These are phyloP conservation scores for Scelioninae gen. 1 DNA, from an alignment of 2,888 invertebrate genomes.

Conservation along the genomic window DNA sequence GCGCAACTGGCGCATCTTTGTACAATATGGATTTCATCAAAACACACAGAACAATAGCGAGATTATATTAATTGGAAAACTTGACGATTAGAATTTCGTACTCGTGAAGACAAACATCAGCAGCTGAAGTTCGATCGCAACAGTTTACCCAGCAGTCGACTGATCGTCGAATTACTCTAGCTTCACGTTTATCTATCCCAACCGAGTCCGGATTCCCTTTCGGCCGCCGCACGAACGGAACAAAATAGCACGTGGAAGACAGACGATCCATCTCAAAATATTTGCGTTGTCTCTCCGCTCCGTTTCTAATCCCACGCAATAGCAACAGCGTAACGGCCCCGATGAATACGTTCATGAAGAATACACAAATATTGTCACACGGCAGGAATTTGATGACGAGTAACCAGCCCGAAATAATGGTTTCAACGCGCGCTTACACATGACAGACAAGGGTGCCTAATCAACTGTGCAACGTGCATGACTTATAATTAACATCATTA, in stretches of 20 bases:
- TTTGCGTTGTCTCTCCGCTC: conserved; percentile 35
- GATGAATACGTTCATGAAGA: not conserved
- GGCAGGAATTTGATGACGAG: conserved; percentile 47
- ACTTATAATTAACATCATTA: conserved; percentile 72
- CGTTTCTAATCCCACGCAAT: conserved; percentile 29
- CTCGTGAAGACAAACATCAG: conserved; percentile 75
- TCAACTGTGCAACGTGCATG: conserved; percentile 35
- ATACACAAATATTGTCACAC: conserved; percentile 18
- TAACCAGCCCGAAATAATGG: conserved; percentile 16
- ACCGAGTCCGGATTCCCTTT: conserved; percentile 36
- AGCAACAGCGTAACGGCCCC: conserved; percentile 1
- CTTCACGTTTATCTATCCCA: conserved; percentile 69
- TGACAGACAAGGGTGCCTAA: conserved; percentile 56
- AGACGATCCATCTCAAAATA: conserved; percentile 22
- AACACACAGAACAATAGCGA: conserved; percentile 69
- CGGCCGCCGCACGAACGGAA: conserved; percentile 4
- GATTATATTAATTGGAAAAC: conserved; percentile 80
- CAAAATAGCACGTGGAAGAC: conserved; percentile 18
- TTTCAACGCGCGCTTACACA: conserved; percentile 33
- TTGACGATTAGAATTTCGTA: conserved; percentile 78
- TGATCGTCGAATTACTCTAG: conserved; percentile 71
- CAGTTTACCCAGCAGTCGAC: conserved; percentile 74
- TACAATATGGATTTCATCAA: conserved; percentile 71
- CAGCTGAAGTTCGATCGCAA: conserved; percentile 68
- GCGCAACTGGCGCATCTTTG: conserved; percentile 26